Percentiles rank a stretch among this genome's conserved stretches.
phyloP scores from a whole-genome alignment of 2,888 invertebrate species.

The Nebria brevicollis region DNA sequence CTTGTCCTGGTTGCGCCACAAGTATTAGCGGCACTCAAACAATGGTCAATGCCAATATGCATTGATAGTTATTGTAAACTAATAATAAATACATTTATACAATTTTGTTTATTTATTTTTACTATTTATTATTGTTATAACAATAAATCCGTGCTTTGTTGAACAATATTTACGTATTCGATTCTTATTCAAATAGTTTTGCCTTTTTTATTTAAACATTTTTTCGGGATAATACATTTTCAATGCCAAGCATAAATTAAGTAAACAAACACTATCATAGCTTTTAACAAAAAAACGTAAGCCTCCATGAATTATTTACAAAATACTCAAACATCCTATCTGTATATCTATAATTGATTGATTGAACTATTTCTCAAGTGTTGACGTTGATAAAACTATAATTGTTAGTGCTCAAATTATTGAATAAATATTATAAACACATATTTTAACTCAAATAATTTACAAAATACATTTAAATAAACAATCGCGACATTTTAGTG shows the following conservation, averaged over 20 bases:
- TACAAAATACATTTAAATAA: no score
- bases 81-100: not conserved
- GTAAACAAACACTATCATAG: not conserved
- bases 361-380: not conserved
- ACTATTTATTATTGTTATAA: not conserved
- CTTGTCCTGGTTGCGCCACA: slow-evolving; percentile 96
- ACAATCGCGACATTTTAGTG: no score
- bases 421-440: no score
- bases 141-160: no score
- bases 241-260: not conserved
- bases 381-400: not conserved
- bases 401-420: not conserved
- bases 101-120: not conserved
- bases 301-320: not conserved
- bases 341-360: not conserved
- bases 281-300: not conserved
- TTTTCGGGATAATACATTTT: not conserved
- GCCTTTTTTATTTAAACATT: no score
- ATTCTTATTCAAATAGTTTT: no score
- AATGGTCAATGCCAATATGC: slow-evolving; percentile 3
- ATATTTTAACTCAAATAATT: no score
- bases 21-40: slow-evolving; percentile 65
- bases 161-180: no score
- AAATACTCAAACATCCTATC: not conserved
- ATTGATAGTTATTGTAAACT: not conserved